Conservation (phyloP, 2,113 vertebrate species). For the Lagopus leucura region DNA sequence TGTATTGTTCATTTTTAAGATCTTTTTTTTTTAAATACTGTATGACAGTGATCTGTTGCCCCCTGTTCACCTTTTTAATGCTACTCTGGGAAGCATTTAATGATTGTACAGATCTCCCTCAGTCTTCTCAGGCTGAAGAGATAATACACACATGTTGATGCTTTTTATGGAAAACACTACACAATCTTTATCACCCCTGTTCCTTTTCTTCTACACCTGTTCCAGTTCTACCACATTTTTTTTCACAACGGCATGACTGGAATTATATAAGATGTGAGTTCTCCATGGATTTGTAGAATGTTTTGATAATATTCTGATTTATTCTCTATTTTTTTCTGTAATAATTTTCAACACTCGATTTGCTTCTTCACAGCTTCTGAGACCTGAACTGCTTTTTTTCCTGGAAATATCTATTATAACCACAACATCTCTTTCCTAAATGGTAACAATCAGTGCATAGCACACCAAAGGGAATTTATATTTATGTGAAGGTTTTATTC, state of each 20-base stretch:
- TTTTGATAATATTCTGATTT: not conserved
- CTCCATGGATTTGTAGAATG: not conserved
- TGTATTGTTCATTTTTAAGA: not conserved
- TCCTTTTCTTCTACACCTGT: not conserved
- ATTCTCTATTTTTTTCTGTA: not conserved
- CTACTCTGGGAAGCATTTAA: not conserved
- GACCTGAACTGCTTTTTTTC: constrained; percentile 14
- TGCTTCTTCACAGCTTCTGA: constrained; percentile 33
- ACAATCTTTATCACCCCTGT: not conserved
- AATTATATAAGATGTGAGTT: constrained; percentile 3
- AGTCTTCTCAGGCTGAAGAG: not conserved
- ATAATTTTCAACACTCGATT: not conserved
- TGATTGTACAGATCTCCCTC: not conserved
- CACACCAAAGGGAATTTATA: not conserved
- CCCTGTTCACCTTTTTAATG: not conserved
- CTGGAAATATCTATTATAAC: constrained; percentile 13
- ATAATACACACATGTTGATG: not conserved
- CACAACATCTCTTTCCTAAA: constrained; percentile 5
- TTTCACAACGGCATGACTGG: not conserved
- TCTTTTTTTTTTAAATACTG: not conserved
- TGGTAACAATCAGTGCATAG: not conserved
- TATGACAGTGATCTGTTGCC: not conserved
- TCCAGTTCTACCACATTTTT: not conserved
- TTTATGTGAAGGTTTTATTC: constrained; percentile 11
- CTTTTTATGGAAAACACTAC: not conserved